These are phyloP conservation scores for Melanotaenia trifasciata DNA, from an alignment of 2,797 vertebrate genomes.

Conservation along the genomic window DNA sequence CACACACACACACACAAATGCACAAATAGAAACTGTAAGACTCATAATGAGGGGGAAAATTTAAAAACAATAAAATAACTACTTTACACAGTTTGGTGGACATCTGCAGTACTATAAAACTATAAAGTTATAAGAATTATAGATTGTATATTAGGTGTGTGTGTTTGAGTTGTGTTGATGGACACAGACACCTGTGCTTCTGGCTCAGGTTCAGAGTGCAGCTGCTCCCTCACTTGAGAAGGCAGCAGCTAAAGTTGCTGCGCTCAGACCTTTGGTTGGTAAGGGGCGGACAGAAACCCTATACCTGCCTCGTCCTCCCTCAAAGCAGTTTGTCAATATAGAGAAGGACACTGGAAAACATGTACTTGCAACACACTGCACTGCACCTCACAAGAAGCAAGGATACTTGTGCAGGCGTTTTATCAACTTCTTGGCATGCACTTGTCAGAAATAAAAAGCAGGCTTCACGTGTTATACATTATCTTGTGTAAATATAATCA, in stretches of 20 bases:
- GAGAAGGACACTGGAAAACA: conserved; percentile 72
- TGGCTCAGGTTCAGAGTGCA: conserved; percentile 84
- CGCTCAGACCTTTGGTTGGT: conserved; percentile 79
- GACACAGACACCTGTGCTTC: conserved; percentile 83
- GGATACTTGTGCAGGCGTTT: background rate
- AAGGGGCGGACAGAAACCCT: conserved; percentile 71
- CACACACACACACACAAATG: background rate
- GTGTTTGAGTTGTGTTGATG: conserved; percentile 66
- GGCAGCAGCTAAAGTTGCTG: conserved; percentile 82
- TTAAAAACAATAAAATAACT: background rate
- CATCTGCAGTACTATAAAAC: conserved; percentile 1
- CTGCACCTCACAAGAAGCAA: conserved; percentile 16
- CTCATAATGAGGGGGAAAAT: background rate
- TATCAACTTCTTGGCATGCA: background rate
- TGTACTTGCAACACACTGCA: conserved; percentile 37
- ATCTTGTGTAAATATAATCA: conserved; percentile 29
- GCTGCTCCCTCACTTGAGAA: conserved; percentile 83
- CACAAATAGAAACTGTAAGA: background rate
- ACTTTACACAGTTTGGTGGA: background rate
- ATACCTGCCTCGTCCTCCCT: conserved; percentile 47
- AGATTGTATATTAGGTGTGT: conserved; percentile 23
- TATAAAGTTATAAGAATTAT: conserved; percentile 18
- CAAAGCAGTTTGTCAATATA: conserved; percentile 73
- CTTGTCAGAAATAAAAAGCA: background rate
- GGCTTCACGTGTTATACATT: background rate